Conservation (phyloP, 2,888 invertebrate genomes). For the Achlya flavicornis region DNA sequence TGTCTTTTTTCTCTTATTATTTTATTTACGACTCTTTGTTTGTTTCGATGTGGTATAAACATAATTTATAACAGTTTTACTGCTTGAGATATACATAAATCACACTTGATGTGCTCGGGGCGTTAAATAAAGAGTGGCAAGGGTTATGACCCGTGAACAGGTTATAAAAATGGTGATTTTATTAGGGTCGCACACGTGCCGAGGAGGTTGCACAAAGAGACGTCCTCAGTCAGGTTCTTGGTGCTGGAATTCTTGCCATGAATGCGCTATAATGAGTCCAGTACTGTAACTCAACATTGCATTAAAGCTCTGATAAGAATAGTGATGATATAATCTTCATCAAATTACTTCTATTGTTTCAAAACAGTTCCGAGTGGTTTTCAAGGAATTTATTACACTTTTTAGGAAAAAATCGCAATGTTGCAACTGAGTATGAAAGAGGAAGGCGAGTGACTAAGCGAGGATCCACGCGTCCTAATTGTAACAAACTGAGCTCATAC, state of each 20-base stretch:
- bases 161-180: conserved; percentile 67
- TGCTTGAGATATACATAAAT: conserved; percentile 46
- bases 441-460: conserved; percentile 46
- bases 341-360: neutral
- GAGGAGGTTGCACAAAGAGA: conserved; percentile 29
- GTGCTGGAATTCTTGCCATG: neutral
- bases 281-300: neutral
- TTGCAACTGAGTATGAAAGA: conserved; percentile 42
- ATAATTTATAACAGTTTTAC: conserved; percentile 39
- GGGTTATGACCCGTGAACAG: conserved; percentile 56
- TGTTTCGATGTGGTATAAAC: neutral
- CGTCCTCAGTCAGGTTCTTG: neutral
- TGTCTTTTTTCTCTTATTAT: neutral
- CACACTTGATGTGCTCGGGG: conserved; percentile 45
- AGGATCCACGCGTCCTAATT: conserved; percentile 60
- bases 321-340: neutral
- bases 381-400: neutral
- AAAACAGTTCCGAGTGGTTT: neutral
- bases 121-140: conserved; percentile 58
- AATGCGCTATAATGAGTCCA: neutral
- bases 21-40: neutral
- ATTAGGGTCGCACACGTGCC: conserved; percentile 53
- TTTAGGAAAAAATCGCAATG: conserved; percentile 29
- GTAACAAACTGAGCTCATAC: conserved; percentile 52
- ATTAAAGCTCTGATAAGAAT: neutral